Base-by-base conservation (phyloP, 2,797 vertebrate genomes). In the Alca torda region DNA sequence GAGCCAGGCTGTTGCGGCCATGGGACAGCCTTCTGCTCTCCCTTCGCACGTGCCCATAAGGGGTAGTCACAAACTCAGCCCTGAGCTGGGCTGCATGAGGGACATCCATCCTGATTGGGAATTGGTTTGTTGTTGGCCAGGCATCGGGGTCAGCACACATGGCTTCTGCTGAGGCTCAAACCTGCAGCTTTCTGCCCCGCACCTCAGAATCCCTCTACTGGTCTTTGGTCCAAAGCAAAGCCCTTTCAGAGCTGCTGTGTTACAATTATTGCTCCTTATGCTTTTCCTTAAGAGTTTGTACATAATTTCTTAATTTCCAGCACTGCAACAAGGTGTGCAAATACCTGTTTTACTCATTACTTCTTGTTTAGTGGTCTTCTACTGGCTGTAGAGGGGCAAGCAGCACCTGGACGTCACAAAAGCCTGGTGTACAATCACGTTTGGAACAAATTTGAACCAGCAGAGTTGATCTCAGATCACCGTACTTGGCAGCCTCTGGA, bases 101-200 rank as follows among this genome's bases (percentile, higher is more conserved):
- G 30, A 50, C 2, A 9, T 45, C 21, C 46, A 73, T 9, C 9
- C 24, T 59, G 10, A 46, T 28, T 76, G 48, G 46, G 37, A 61
- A 72, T 24, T 16, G 11, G 37, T 41, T 68, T 48, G 6, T 2
- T 70, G n/a, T 20, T 45, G 61, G 24, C 10, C 26, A 70, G 35
- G 17, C 17, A 33, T 3, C 0, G 2, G 20, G 6, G 26, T 46
- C 67, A 84, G 33, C 1, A 3, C 30, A 39, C 4, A 7, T 16
- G 30, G 72, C 45, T 64, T 60, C 80, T 82, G 17, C 54, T 60
- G 41, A 60, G 10, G 13, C 23, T 64, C 23, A 75, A 4, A 75
- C 31, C 18, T 56, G 13, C 13, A 13, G 21, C 25, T 75, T 87
- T 87, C 73, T 84, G 35, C 26, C 17, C 33, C 57, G 59, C 6